phyloP scores from a whole-genome alignment of 2,888 invertebrate genomes.

The Chironomus riparius region DNA sequence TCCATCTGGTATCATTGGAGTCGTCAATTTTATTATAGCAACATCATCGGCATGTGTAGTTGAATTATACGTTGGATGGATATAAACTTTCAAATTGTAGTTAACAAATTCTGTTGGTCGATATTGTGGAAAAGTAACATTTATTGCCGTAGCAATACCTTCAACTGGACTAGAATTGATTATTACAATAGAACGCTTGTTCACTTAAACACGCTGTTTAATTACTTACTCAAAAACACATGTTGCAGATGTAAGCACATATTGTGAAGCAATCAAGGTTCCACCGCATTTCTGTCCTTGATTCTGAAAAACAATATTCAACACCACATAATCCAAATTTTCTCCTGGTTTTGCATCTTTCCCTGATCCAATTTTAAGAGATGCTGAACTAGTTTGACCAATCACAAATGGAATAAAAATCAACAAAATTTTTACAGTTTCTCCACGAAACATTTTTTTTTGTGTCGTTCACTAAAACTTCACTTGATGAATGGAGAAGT shows the following conservation, averaged over 20 bases:
- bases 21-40: background rate
- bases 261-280: background rate
- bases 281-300: background rate
- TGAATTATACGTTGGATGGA: background rate
- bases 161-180: background rate
- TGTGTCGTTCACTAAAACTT: no score
- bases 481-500: no score
- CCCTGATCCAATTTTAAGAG: no score
- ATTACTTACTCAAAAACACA: background rate
- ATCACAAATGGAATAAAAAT: no score
- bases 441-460: no score
- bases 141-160: background rate
- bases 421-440: no score
- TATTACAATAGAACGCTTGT: no score
- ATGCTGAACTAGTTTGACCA: no score
- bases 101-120: background rate
- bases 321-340: background rate
- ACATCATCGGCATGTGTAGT: background rate
- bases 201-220: background rate
- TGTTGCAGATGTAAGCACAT: background rate
- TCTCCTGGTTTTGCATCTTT: background rate
- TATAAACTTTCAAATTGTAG: background rate
- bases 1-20: background rate
- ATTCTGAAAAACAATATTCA: background rate
- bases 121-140: background rate